Conservation (phyloP, 1,140 invertebrate species). For the Asobara japonica region DNA sequence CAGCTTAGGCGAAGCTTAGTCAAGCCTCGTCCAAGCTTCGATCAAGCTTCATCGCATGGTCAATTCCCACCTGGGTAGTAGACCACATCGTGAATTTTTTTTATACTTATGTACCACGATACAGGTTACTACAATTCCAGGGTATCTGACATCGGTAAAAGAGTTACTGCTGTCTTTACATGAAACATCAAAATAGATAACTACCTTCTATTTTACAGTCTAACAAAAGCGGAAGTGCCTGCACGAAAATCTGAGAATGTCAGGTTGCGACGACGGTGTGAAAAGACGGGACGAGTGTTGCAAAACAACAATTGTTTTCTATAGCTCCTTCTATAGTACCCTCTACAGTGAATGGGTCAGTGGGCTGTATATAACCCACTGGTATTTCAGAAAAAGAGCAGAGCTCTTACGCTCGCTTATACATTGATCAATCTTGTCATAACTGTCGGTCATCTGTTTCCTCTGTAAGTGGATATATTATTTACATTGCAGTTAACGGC, state of each 20-base stretch:
- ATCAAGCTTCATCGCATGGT: too few species aligned
- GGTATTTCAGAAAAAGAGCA: neutral
- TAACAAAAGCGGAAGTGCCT: neutral
- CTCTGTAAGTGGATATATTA: too few species aligned
- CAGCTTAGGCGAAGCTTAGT: too few species aligned
- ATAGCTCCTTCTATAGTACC: too few species aligned
- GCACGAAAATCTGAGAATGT: neutral
- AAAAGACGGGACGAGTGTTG: neutral
- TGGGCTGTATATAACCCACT: neutral
- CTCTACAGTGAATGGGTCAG: neutral
- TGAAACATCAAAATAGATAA: neutral
- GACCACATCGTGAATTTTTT: too few species aligned
- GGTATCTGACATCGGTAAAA: too few species aligned
- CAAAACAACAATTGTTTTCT: neutral
- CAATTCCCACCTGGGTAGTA: too few species aligned
- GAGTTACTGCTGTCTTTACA: neutral
- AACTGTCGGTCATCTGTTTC: too few species aligned
- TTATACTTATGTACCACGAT: too few species aligned
- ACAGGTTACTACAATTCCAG: too few species aligned
- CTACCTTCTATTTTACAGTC: neutral
- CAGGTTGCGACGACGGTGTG: neutral
- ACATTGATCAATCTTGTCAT: neutral
- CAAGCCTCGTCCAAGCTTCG: too few species aligned
- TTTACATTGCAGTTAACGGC: too few species aligned
- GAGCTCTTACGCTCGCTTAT: neutral